phyloP scores from a whole-genome alignment of 2,888 invertebrate species.

The Aspidiotus destructor region DNA sequence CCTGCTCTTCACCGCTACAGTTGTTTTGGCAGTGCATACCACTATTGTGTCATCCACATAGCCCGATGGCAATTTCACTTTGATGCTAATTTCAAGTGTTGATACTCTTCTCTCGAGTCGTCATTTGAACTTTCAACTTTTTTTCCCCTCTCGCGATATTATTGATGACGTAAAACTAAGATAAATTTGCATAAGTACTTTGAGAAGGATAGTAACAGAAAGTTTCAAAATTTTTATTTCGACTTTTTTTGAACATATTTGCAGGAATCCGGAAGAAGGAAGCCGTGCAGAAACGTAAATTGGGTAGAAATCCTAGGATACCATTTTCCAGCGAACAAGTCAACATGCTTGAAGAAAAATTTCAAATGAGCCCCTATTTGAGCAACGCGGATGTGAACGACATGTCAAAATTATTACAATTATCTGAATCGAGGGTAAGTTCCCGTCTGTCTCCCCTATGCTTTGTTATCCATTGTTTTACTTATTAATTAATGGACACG shows the following conservation, averaged over 20 bases:
- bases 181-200: too few species aligned
- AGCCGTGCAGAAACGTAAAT: conserved; percentile 47
- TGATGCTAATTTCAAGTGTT: too few species aligned
- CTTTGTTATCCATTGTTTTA: neutral
- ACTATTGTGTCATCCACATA: too few species aligned
- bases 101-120: too few species aligned
- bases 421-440: conserved; percentile 60
- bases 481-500: too few species aligned
- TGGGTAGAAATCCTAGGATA: conserved; percentile 59
- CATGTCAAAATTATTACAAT: conserved; percentile 53
- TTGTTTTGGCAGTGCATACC: too few species aligned
- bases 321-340: conserved; percentile 63
- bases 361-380: conserved; percentile 56
- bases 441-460: neutral
- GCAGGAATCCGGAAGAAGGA: conserved; percentile 42
- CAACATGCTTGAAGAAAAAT: conserved; percentile 57
- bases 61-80: too few species aligned
- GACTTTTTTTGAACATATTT: neutral
- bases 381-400: conserved; percentile 57
- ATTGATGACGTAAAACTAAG: too few species aligned
- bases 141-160: too few species aligned
- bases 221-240: neutral
- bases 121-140: too few species aligned
- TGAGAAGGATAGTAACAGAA: too few species aligned
- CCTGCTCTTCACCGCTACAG: too few species aligned